A percentile compares a stretch with the other conserved stretches of the same genome.
Evolutionary conservation across 2,113 vertebrate species (phyloP).

Genomic region (Hymenochirus boettgeri): DNA sequence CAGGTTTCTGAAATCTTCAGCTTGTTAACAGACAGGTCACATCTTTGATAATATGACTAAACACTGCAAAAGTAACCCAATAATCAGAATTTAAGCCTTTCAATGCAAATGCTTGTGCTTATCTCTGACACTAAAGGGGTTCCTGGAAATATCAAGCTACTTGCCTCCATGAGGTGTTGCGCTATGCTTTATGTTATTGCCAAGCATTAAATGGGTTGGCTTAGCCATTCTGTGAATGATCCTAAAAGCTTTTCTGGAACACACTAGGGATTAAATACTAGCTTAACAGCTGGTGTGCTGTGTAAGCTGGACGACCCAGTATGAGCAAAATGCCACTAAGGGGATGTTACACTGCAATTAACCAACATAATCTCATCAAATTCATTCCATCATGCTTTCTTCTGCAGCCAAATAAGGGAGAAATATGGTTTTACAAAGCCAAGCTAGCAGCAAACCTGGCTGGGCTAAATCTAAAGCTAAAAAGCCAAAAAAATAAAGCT

Average conservation of each 20-base stretch:
- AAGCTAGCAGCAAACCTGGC: background rate
- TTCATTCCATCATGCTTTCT: background rate
- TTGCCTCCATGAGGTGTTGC: background rate
- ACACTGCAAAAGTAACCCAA: too few relatives aligned
- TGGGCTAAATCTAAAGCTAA: too few relatives aligned
- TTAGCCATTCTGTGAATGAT: slow-evolving; percentile 11
- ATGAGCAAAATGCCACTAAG: slow-evolving; percentile 1
- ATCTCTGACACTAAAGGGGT: background rate
- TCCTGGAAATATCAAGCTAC: background rate
- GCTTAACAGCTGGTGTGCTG: slow-evolving; percentile 10
- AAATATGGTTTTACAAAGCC: background rate
- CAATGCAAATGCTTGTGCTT: too few relatives aligned
- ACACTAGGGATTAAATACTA: slow-evolving; percentile 9
- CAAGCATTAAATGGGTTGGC: slow-evolving; percentile 21
- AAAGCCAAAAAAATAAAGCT: too few relatives aligned
- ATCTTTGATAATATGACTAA: too few relatives aligned
- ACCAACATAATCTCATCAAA: background rate
- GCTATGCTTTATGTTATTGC: slow-evolving; percentile 12
- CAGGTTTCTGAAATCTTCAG: too few relatives aligned
- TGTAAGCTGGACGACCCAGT: slow-evolving; percentile 6
- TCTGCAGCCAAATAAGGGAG: background rate
- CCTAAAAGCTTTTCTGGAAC: slow-evolving; percentile 22
- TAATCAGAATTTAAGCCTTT: too few relatives aligned
- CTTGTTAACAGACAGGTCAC: too few relatives aligned
- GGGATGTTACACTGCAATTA: background rate